phyloP scores from a whole-genome alignment of 2,888 invertebrate species.

The Cyclophora punctaria region DNA sequence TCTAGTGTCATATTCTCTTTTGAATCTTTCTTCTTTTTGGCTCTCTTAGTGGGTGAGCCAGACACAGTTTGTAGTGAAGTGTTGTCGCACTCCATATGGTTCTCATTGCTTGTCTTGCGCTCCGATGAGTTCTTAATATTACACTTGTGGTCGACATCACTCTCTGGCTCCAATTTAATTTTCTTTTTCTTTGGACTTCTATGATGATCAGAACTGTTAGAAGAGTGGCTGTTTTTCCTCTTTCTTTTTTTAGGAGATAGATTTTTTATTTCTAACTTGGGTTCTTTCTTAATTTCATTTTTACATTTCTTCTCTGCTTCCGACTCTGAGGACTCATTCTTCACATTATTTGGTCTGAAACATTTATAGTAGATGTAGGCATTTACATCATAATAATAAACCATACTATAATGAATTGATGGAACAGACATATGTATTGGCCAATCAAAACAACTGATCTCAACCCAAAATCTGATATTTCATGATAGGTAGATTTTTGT shows the following conservation, averaged over 20 bases:
- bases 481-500: no score
- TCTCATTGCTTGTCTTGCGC: not conserved
- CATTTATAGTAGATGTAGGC: no score
- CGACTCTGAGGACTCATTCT: constrained; percentile 6
- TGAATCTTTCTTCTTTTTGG: constrained; percentile 19
- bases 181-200: constrained; percentile 3
- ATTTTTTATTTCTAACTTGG: constrained; percentile 9
- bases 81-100: not conserved
- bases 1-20: constrained; percentile 10
- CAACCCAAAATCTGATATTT: no score
- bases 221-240: not conserved
- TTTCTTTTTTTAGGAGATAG: constrained; percentile 1
- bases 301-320: constrained; percentile 16
- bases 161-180: constrained; percentile 38
- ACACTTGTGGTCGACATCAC: constrained; percentile 27
- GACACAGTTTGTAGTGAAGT: constrained; percentile 29
- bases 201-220: not conserved
- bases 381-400: no score
- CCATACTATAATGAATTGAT: no score
- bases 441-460: no score
- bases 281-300: constrained; percentile 21
- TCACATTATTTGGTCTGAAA: no score
- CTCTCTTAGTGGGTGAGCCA: constrained; percentile 21
- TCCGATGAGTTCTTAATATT: not conserved
- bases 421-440: no score